Base-by-base conservation (phyloP, 1,140 invertebrate species). In the Galleria mellonella region DNA sequence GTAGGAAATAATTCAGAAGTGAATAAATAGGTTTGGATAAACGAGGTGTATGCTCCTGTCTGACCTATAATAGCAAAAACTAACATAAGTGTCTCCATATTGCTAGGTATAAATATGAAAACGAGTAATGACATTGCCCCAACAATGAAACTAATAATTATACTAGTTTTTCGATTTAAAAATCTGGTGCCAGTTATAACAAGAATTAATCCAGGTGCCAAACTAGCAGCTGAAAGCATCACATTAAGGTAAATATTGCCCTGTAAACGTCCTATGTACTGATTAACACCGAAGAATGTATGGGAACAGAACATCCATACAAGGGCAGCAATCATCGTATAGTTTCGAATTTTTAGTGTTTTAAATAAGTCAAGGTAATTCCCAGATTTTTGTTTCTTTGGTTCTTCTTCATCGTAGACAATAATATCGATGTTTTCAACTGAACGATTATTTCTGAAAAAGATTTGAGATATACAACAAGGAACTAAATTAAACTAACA, bases 231-330 rank as follows among this genome's bases (percentile, higher is more conserved):
- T 2, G 91, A 92, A 4, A 92, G 59, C 1, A 92, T 86, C 11
- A 93, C 91, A 62, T 94, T 94, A 0, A 92, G 17, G 55, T 93
- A 94, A 31, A 94, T 89, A 64, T 94, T 86, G 1, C 91, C 92
- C 29, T 89, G 89, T 6, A 93, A 73, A 39, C 89, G 87, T 0
- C 92, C 90, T 29, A 93, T 90, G 57, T 92, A 93, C 56, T 94
- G 93, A 5, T 92, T 91, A 9, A 93, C 87, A 0, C 93, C 93
- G 55, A 91, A 94, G 55, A 92, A 90, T 31, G 91, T 90, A 54
- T 92, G 87, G 5, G 91, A 90, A 43, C 90, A 91, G 7, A 90
- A 90, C 27, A 91, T 61, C 92, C 92, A 94, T 30, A 91, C 88
- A 35, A 90, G 89, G 31, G 88, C 89, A 32, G 91, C 89, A 11